These are phyloP conservation scores for Piprites chloris DNA, from an alignment of 2,113 vertebrate species.

Conservation along the genomic window DNA sequence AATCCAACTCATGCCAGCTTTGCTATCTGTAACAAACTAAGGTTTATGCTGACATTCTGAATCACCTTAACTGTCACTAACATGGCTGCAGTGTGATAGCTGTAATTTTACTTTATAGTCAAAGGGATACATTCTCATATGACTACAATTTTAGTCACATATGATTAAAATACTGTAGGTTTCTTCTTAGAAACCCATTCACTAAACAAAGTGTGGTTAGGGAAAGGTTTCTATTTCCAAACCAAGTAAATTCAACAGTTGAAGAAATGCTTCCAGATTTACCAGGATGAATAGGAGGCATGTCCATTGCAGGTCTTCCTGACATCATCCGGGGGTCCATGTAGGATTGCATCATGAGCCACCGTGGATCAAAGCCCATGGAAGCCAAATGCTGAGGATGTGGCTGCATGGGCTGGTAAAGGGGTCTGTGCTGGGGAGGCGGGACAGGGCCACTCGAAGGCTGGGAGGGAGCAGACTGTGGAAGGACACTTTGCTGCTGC, in stretches of 20 bases:
- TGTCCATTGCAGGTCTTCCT: conserved; percentile 89
- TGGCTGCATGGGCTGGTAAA: conserved; percentile 92
- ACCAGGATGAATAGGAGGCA: conserved; percentile 91
- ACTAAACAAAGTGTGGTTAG: background rate
- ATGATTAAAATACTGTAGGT: background rate
- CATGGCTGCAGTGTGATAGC: background rate
- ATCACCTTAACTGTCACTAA: background rate
- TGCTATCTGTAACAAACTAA: background rate
- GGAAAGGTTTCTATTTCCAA: background rate
- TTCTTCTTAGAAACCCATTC: background rate
- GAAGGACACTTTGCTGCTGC: conserved; percentile 85
- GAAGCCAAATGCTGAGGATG: conserved; percentile 94
- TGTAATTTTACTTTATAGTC: background rate
- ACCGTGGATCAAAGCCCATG: conserved; percentile 97
- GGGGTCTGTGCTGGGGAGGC: conserved; percentile 88
- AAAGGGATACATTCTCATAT: background rate
- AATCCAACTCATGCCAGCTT: background rate
- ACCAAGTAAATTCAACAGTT: background rate
- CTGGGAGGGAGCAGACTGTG: conserved; percentile 82
- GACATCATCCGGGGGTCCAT: conserved; percentile 98
- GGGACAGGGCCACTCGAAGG: conserved; percentile 83
- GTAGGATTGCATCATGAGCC: conserved; percentile 99
- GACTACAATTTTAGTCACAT: background rate
- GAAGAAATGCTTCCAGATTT: background rate
- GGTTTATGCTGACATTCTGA: background rate